Evolutionary conservation across 2,888 invertebrate species (phyloP).

Genomic region (Synergus japonicus): DNA sequence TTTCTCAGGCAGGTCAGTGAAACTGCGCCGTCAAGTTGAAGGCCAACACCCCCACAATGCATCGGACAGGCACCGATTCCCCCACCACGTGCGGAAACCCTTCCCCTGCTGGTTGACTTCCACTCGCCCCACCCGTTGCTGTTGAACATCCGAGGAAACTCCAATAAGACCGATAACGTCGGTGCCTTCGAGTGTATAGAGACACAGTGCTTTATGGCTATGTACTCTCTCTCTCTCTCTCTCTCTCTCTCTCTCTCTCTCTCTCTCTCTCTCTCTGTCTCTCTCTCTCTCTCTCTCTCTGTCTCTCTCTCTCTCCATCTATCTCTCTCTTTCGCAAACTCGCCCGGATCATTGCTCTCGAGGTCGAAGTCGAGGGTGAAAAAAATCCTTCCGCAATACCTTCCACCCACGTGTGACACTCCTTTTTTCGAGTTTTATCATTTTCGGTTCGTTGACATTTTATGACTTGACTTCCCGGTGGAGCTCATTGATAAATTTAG

Average conservation of each 20-base stretch:
- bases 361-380: conserved; percentile 35
- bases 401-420: conserved; percentile 27
- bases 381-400: conserved; percentile 27
- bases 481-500: neutral
- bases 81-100: conserved; percentile 51
- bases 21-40: conserved; percentile 78
- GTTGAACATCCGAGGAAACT: conserved; percentile 63
- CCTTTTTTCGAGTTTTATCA: conserved; percentile 11
- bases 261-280: conserved; percentile 28
- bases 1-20: conserved; percentile 78
- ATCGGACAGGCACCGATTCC: conserved; percentile 67
- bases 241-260: conserved; percentile 6
- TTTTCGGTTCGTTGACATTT: conserved; percentile 7
- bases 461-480: neutral
- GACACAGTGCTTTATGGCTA: conserved; percentile 41
- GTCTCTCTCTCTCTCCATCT: conserved; percentile 27
- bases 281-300: conserved; percentile 25
- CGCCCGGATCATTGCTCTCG: conserved; percentile 37
- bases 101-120: conserved; percentile 45
- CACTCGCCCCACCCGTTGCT: conserved; percentile 40
- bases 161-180: conserved; percentile 64
- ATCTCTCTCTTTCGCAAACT: conserved; percentile 8
- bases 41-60: conserved; percentile 78
- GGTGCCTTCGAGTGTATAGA: conserved; percentile 43
- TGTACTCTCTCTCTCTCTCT: conserved; percentile 39